phyloP scores from a whole-genome alignment of 2,797 vertebrate species.

The Pangasius krempfi region DNA sequence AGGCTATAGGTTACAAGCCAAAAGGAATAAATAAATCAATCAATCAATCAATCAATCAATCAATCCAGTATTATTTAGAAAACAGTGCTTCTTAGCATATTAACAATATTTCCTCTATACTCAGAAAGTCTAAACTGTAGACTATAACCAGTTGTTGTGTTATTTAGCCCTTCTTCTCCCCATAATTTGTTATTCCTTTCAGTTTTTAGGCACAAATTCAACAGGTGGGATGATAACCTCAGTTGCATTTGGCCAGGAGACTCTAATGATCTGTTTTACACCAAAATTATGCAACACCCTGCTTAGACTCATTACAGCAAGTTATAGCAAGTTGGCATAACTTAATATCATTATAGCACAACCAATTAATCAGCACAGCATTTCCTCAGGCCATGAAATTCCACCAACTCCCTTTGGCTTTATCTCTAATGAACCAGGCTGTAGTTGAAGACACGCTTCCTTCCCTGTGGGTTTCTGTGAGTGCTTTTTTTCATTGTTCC shows the following conservation, averaged over 20 bases:
- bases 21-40: neutral
- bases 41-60: neutral
- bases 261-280: neutral
- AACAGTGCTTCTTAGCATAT: neutral
- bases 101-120: neutral
- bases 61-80: neutral
- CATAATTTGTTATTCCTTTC: neutral
- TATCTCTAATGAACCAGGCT: conserved; percentile 34
- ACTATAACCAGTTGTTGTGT: neutral
- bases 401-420: conserved; percentile 25
- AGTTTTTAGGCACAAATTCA: neutral
- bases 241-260: neutral
- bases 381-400: conserved; percentile 29
- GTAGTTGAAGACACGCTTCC: conserved; percentile 19
- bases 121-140: neutral
- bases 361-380: neutral
- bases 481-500: conserved; percentile 17
- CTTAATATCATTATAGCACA: neutral
- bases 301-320: conserved; percentile 2
- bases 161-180: neutral
- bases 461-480: conserved; percentile 24
- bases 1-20: neutral
- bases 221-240: neutral
- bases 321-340: neutral
- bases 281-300: neutral